phyloP scores from a whole-genome alignment of 2,797 vertebrate species.

The Trachops cirrhosus region DNA sequence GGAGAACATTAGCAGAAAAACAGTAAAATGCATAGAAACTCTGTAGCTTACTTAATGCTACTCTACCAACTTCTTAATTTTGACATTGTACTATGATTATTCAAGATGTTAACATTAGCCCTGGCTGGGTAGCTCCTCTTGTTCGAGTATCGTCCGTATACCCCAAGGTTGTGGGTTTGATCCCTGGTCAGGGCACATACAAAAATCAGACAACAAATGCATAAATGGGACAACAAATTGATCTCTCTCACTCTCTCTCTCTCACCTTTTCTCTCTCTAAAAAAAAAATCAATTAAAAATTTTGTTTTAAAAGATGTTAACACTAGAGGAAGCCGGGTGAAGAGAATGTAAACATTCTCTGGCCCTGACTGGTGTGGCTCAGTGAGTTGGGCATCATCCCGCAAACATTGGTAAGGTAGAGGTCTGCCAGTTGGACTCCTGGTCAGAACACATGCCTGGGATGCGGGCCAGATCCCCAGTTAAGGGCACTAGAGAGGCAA shows the following conservation, averaged over 20 bases:
- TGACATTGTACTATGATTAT: background rate
- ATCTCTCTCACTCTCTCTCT: background rate
- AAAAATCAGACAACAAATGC: background rate
- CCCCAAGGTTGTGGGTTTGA: background rate
- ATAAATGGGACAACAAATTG: background rate
- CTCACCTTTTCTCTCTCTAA: background rate
- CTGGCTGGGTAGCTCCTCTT: background rate
- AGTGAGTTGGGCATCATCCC: background rate
- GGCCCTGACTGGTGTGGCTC: background rate
- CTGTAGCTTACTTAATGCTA: background rate
- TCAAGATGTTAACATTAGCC: background rate
- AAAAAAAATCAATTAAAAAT: background rate
- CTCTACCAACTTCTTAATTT: background rate
- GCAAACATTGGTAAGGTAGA: background rate
- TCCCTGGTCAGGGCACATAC: background rate
- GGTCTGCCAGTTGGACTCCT: background rate
- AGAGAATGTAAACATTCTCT: background rate
- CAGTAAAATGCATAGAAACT: background rate
- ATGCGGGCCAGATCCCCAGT: background rate
- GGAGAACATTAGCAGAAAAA: background rate
- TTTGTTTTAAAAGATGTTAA: background rate
- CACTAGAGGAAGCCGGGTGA: background rate
- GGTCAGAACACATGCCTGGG: background rate
- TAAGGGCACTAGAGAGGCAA: background rate
- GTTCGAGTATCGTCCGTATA: background rate